A percentile compares a stretch with the other conserved stretches of the same genome.
These are phyloP conservation scores for Entomobrya multifasciata DNA, from an alignment of 2,888 invertebrate genomes.

Conservation along the genomic window DNA sequence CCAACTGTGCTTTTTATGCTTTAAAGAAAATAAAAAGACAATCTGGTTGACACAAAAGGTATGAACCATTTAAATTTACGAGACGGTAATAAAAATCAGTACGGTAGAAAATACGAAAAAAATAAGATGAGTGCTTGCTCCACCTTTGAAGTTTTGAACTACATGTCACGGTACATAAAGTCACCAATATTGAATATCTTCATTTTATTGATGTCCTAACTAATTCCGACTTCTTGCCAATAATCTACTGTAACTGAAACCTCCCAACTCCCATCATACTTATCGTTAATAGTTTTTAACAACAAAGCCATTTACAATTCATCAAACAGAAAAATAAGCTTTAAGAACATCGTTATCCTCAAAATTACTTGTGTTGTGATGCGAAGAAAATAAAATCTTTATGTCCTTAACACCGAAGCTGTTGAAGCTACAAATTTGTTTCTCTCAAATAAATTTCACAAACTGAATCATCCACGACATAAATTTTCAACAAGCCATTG, in stretches of 20 bases:
- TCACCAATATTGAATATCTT: not conserved
- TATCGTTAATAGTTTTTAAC: slow-evolving; percentile 15
- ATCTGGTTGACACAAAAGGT: slow-evolving; percentile 12
- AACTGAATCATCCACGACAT: slow-evolving; percentile 30
- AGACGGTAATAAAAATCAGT: slow-evolving; percentile 21
- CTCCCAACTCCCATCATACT: not conserved
- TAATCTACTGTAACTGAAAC: not conserved
- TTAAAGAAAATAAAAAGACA: not conserved
- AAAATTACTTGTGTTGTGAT: not conserved
- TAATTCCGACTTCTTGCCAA: slow-evolving; percentile 16
- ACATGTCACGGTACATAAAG: not conserved
- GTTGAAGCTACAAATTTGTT: slow-evolving; percentile 27
- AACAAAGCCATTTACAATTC: slow-evolving; percentile 11
- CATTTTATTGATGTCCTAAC: not conserved
- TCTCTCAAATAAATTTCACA: not conserved
- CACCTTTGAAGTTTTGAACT: not conserved
- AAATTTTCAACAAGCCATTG: not conserved
- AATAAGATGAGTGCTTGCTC: not conserved
- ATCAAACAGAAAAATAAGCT: slow-evolving; percentile 10
- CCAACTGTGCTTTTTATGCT: not conserved
- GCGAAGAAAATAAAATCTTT: not conserved
- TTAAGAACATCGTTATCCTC: not conserved
- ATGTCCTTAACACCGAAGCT: not conserved
- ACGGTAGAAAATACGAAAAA: not conserved
- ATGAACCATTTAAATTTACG: slow-evolving; percentile 4